Percentiles rank a stretch among this genome's conserved stretches.
Evolutionary conservation across 1,140 invertebrate genomes (phyloP).

Genomic region (Zaprionus tsacasi): DNA sequence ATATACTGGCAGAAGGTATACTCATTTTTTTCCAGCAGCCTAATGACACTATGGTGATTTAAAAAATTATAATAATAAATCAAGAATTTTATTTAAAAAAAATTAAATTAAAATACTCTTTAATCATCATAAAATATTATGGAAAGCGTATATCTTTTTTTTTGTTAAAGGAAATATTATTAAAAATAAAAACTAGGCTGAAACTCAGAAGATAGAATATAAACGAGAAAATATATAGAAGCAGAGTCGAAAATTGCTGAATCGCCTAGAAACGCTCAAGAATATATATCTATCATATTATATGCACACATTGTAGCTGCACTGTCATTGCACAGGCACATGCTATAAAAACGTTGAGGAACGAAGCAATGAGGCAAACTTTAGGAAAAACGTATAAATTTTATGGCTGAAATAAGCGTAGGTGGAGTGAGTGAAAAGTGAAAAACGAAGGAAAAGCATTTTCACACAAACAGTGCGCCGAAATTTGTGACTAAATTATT

Average conservation of each 20-base stretch:
- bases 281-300: not conserved
- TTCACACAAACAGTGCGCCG: constrained; percentile 74
- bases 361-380: not conserved
- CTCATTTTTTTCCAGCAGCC: too few relatives aligned
- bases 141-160: too few relatives aligned
- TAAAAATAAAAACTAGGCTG: too few relatives aligned
- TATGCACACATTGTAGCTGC: not conserved
- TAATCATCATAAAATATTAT: too few relatives aligned
- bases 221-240: too few relatives aligned
- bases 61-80: too few relatives aligned
- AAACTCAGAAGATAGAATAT: too few relatives aligned
- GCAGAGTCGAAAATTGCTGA: not conserved
- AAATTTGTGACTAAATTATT: constrained; percentile 79
- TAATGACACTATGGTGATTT: too few relatives aligned
- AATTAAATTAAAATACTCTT: too few relatives aligned
- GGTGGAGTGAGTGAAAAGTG: not conserved
- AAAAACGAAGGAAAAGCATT: constrained; percentile 37
- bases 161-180: too few relatives aligned
- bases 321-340: not conserved
- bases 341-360: not conserved
- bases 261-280: not conserved
- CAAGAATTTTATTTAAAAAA: too few relatives aligned
- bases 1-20: not conserved
- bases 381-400: constrained; percentile 4
- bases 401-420: not conserved